Conservation (phyloP, 2,797 vertebrate species). For the Pygocentrus nattereri region DNA sequence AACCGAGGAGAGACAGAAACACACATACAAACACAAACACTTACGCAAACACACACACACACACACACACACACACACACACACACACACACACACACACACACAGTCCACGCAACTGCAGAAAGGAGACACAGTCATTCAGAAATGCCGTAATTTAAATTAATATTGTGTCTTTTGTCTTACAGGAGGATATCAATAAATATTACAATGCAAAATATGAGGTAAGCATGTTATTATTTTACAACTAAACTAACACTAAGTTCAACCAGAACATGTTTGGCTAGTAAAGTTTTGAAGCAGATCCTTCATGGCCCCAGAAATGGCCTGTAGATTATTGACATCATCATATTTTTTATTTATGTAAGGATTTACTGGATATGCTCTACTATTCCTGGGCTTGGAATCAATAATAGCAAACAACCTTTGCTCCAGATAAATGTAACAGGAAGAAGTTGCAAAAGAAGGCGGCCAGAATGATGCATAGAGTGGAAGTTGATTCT, state of each 20-base stretch:
- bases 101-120: not conserved
- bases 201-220: slow-evolving; percentile 57
- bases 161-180: slow-evolving; percentile 12
- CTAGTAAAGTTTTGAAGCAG: not conserved
- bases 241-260: too few relatives aligned
- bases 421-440: too few relatives aligned
- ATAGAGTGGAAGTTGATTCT: too few relatives aligned
- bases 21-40: slow-evolving; percentile 5
- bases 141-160: not conserved
- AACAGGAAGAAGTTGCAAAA: too few relatives aligned
- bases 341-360: too few relatives aligned
- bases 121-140: not conserved
- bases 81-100: not conserved
- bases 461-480: too few relatives aligned
- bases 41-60: not conserved
- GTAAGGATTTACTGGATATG: too few relatives aligned
- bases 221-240: slow-evolving; percentile 11
- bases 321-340: too few relatives aligned
- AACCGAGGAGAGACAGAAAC: not conserved
- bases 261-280: too few relatives aligned
- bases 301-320: too few relatives aligned
- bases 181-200: slow-evolving; percentile 17
- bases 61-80: not conserved
- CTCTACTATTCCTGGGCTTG: too few relatives aligned
- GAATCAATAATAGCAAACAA: too few relatives aligned